Percentiles rank a stretch among this genome's conserved stretches.
Conservation (phyloP, 2,888 invertebrate species). For the Drosophila pseudotalamancana region DNA sequence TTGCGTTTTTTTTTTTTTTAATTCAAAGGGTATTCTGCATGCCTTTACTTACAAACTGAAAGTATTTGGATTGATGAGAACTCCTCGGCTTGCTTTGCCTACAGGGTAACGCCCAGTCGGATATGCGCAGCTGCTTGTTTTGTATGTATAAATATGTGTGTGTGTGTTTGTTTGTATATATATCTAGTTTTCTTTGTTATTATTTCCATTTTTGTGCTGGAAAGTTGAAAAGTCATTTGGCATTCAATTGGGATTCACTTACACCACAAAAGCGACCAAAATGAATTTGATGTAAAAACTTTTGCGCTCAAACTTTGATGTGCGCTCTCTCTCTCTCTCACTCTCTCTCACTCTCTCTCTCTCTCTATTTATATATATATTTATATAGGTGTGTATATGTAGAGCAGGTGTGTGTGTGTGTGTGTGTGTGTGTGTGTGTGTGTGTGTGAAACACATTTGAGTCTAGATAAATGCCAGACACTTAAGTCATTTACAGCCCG, state of each 20-base stretch:
- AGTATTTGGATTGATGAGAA: too few species aligned
- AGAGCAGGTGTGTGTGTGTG: too few species aligned
- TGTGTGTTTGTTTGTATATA: constrained; percentile 1
- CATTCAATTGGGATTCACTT: constrained; percentile 70
- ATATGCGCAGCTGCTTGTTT: not conserved
- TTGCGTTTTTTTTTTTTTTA: too few species aligned
- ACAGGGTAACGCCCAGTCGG: not conserved
- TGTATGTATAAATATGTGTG: too few species aligned
- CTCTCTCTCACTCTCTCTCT: not conserved
- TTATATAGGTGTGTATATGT: too few species aligned
- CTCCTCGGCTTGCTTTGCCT: too few species aligned
- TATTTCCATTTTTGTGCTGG: constrained; percentile 3
- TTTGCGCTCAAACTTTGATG: constrained; percentile 54
- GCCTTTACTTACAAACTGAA: too few species aligned
- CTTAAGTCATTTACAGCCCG: constrained; percentile 72
- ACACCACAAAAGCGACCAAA: constrained; percentile 63
- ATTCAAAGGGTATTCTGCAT: too few species aligned
- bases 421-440: too few species aligned
- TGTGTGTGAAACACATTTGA: constrained; percentile 51
- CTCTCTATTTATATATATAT: constrained; percentile 24
- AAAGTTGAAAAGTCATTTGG: constrained; percentile 72
- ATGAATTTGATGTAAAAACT: constrained; percentile 77
- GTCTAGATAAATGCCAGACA: constrained; percentile 73
- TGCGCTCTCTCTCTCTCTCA: not conserved
- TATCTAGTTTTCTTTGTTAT: constrained; percentile 6